phyloP scores from a whole-genome alignment of 1,140 invertebrate genomes.

The Zaprionus davidi region DNA sequence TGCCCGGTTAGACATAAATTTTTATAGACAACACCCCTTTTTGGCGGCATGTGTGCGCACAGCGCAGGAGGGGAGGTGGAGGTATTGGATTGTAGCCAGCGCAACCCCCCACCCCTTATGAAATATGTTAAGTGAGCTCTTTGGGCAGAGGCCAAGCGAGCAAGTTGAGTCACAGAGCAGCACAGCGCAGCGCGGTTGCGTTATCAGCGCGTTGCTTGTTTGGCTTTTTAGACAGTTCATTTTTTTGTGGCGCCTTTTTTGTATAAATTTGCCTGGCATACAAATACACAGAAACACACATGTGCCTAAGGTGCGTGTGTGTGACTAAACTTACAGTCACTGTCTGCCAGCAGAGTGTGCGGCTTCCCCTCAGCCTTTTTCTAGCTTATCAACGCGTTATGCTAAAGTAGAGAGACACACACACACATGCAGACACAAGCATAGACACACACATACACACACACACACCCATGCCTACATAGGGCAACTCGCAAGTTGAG shows the following conservation, averaged over 20 bases:
- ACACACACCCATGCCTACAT: not conserved
- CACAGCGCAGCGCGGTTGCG: conserved; percentile 30
- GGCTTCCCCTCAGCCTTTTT: conserved; percentile 59
- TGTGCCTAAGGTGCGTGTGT: not conserved
- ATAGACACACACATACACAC: not conserved
- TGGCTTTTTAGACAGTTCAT: conserved; percentile 55
- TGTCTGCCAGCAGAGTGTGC: conserved; percentile 21
- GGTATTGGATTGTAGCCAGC: not conserved
- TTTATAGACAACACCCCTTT: conserved; percentile 75
- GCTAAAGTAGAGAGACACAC: conserved; percentile 56
- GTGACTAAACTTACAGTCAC: conserved; percentile 45
- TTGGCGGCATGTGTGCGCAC: not conserved
- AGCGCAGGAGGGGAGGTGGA: not conserved
- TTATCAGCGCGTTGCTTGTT: conserved; percentile 65
- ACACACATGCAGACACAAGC: not conserved
- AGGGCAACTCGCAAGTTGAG: conserved; percentile 11
- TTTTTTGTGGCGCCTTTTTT: conserved; percentile 45
- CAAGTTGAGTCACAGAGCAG: not conserved
- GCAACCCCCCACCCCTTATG: conserved; percentile 6
- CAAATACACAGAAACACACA: not conserved
- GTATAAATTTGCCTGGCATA: conserved; percentile 49
- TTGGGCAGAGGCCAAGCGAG: conserved; percentile 37
- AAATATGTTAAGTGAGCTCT: conserved; percentile 74
- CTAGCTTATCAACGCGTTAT: conserved; percentile 74
- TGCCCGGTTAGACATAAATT: conserved; percentile 74